These are phyloP conservation scores for Pyrochroa serraticornis DNA, from an alignment of 2,888 invertebrate species.

Conservation along the genomic window DNA sequence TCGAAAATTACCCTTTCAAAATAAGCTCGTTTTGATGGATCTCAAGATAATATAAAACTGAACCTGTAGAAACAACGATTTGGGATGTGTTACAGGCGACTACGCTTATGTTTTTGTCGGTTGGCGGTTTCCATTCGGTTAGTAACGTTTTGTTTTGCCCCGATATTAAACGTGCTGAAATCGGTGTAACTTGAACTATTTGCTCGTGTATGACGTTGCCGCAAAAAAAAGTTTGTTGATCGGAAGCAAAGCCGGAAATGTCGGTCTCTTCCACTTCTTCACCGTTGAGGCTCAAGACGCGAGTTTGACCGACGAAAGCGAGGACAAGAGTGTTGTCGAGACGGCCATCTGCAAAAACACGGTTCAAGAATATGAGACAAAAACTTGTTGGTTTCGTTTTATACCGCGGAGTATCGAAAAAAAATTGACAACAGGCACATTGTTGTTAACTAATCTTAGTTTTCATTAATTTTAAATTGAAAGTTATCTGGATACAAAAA, in stretches of 20 bases:
- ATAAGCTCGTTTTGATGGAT: conserved; percentile 69
- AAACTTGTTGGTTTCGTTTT: too few relatives aligned
- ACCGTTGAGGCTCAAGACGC: conserved; percentile 85
- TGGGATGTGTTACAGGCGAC: conserved; percentile 81
- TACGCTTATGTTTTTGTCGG: conserved; percentile 81
- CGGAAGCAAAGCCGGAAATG: conserved; percentile 87
- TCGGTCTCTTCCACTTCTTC: conserved; percentile 99
- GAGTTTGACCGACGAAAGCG: conserved; percentile 96
- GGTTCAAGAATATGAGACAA: neutral
- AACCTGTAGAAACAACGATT: conserved; percentile 86
- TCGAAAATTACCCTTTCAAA: conserved; percentile 61
- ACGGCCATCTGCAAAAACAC: conserved; percentile 37
- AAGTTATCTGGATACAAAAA: too few relatives aligned
- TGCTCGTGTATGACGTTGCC: conserved; percentile 87
- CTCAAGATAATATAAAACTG: conserved; percentile 82
- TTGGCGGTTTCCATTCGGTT: conserved; percentile 75
- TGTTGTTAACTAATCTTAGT: too few relatives aligned
- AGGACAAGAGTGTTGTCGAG: conserved; percentile 89
- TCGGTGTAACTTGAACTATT: conserved; percentile 71
- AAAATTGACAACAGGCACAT: too few relatives aligned
- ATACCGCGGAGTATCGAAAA: too few relatives aligned
- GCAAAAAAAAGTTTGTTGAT: conserved; percentile 93
- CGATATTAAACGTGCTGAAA: conserved; percentile 74
- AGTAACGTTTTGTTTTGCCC: conserved; percentile 69
- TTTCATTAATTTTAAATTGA: too few relatives aligned